Conservation (phyloP, 2,113 vertebrate genomes). For the Malurus elegans region DNA sequence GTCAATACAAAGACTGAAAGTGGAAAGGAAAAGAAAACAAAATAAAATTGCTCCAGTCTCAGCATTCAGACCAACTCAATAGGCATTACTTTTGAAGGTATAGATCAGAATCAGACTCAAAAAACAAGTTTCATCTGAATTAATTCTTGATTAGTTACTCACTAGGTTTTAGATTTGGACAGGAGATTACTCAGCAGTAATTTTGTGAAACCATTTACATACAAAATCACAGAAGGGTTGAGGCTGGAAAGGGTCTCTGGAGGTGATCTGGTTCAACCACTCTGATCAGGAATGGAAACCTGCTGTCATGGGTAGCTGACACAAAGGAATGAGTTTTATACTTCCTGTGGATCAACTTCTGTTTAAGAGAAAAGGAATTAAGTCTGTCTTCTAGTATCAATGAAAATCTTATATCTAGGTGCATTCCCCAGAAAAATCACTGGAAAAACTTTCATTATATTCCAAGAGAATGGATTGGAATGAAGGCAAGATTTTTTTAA, state of each 20-base stretch:
- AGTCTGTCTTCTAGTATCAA: neutral
- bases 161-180: neutral
- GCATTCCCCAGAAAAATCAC: neutral
- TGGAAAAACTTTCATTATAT: neutral
- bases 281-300: neutral
- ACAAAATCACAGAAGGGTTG: neutral
- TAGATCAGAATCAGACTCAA: neutral
- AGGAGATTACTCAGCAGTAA: neutral
- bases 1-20: neutral
- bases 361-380: neutral
- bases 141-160: neutral
- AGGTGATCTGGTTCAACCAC: neutral
- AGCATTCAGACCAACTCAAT: neutral
- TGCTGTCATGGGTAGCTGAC: neutral
- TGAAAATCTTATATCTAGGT: neutral
- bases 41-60: neutral
- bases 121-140: neutral
- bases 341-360: neutral
- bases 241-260: neutral
- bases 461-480: neutral
- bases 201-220: neutral
- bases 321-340: neutral
- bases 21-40: neutral
- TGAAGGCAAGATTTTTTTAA: neutral
- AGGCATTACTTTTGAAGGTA: accelerated